Evolutionary conservation across 2,113 vertebrate species (phyloP), one percentile per base, ranked within the genome.

Genomic region (Neogale vison): DNA sequence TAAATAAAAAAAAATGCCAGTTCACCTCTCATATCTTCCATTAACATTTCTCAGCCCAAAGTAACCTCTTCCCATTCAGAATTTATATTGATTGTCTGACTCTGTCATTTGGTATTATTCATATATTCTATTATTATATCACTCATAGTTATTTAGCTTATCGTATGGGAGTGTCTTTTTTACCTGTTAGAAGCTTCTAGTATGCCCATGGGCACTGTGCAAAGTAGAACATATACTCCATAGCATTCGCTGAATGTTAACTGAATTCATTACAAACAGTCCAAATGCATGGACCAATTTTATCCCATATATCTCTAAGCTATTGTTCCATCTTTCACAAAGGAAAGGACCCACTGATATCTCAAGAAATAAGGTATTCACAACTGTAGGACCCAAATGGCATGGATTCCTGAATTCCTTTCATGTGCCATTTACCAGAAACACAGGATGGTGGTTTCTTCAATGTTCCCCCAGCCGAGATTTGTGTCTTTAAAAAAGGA

Each of bases 1-100:
- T n/a, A n/a, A n/a, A n/a, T n/a, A 85, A 80, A 88, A 2, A 7
- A 24, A 97, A 95, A 97, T 20, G 13, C 29, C 52, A 18, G 8
- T 93, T 96, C 15, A 65, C 6, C 2, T 59, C 61, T 87, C 8
- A 59, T 80, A 69, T 36, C n/a, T 69, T 80, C 59, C 31, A 87
- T 71, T 85, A 95, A 97, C 47, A 86, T 80, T 63, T 74, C 72
- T 13, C 63, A 93, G 34, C 14, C 61, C 45, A 65, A 80, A 88
- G 14, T 20, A 80, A 55, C 8, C 14, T 89, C 39, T 84, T 80
- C 23, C 26, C 26, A 71, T 18, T 79, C 47, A 20, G 34, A 34
- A 93, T 88, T 93, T 90, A 87, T 39, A 80, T 11, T 39, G 55
- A 87, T 29, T 55, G 21, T 82, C 55, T 87, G 67, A 81, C 24